These are phyloP conservation scores for Recurvirostra avosetta DNA, from an alignment of 2,113 vertebrate genomes.

Conservation along the genomic window DNA sequence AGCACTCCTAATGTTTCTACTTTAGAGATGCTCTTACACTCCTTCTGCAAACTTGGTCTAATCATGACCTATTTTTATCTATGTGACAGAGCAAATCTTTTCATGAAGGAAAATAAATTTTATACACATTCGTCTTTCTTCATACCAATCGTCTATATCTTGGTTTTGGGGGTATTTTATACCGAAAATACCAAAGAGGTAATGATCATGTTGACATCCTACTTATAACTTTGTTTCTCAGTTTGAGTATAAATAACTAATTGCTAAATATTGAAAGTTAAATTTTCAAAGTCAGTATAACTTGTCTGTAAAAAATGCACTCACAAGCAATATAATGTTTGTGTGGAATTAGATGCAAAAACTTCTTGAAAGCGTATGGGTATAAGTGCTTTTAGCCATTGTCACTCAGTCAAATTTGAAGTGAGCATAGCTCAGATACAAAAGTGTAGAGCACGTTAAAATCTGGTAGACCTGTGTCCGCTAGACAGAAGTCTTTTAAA, in stretches of 20 bases:
- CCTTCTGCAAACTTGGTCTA: conserved; percentile 89
- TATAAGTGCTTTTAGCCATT: neutral
- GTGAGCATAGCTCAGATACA: neutral
- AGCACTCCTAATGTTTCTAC: conserved; percentile 67
- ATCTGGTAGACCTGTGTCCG: neutral
- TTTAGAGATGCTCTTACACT: conserved; percentile 81
- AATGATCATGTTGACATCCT: neutral
- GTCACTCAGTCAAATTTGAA: neutral
- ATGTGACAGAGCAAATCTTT: conserved; percentile 93
- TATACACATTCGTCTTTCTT: conserved; percentile 97
- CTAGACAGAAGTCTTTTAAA: neutral
- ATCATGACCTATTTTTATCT: conserved; percentile 99
- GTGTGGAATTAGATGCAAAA: neutral
- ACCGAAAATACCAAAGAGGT: conserved; percentile 96
- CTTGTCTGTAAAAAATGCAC: neutral
- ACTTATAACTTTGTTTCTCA: neutral
- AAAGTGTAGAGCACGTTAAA: neutral
- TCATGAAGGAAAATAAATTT: conserved; percentile 99
- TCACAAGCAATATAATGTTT: neutral
- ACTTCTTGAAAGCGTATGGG: neutral
- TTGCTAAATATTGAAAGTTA: neutral
- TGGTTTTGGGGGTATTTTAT: conserved; percentile 95
- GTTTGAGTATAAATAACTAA: neutral
- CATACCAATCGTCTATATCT: conserved; percentile 92
- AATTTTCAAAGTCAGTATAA: neutral